Percentiles rank a stretch among this genome's conserved stretches.
phyloP scores from a whole-genome alignment of 2,888 invertebrate species.

The Micoletzkya japonica region DNA sequence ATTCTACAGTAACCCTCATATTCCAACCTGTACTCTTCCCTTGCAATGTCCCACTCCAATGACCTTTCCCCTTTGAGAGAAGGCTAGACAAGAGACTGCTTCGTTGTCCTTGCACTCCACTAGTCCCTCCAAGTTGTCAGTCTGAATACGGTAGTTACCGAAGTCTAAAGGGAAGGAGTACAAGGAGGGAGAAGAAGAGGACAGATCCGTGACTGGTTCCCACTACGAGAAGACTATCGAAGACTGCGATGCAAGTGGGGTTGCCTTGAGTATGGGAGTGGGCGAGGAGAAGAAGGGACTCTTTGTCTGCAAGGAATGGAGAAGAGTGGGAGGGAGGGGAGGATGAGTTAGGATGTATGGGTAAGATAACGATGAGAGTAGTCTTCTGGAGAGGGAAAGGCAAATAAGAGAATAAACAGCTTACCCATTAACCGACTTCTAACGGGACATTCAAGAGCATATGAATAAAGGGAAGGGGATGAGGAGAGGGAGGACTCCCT shows the following conservation, averaged over 20 bases:
- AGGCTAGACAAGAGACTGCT: slow-evolving; percentile 42
- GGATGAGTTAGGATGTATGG: too few relatives aligned
- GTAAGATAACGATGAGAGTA: background rate
- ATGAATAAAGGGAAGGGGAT: background rate
- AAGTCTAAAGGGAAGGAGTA: background rate
- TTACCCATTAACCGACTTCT: slow-evolving; percentile 11
- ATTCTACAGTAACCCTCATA: background rate
- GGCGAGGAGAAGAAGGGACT: slow-evolving; percentile 22
- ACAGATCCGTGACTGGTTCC: slow-evolving; percentile 51
- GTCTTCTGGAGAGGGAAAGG: background rate
- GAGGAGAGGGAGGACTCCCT: slow-evolving; percentile 13
- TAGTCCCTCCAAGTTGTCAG: slow-evolving; percentile 40
- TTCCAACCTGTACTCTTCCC: slow-evolving; percentile 29
- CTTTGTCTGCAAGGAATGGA: slow-evolving; percentile 7
- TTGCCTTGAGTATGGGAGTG: slow-evolving; percentile 14
- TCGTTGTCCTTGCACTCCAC: slow-evolving; percentile 39
- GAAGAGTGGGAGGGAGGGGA: too few relatives aligned
- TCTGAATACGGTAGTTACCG: background rate
- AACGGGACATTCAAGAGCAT: slow-evolving; percentile 29
- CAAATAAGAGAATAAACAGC: background rate
- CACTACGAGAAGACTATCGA: slow-evolving; percentile 40
- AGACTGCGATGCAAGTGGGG: slow-evolving; percentile 19
- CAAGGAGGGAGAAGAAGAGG: slow-evolving; percentile 46
- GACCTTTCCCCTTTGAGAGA: slow-evolving; percentile 39
- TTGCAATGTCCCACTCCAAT: slow-evolving; percentile 43